A percentile compares a stretch with the other conserved stretches of the same genome.
Conservation (phyloP, 2,797 vertebrate species). For the Sebastes hubbsi region DNA sequence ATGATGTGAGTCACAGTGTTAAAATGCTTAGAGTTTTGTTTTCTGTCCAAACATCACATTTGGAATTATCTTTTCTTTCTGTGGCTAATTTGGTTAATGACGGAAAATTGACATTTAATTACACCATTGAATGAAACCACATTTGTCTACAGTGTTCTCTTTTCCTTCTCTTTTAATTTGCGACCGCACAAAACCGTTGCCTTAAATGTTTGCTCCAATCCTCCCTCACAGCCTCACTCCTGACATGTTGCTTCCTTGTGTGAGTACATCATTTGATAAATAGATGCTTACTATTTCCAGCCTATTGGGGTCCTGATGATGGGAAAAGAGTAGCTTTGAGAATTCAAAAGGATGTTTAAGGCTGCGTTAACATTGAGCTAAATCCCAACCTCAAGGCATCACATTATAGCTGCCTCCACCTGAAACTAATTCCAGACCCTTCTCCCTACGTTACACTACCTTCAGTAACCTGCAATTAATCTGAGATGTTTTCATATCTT, state of each 20-base stretch:
- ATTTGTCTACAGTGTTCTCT: background rate
- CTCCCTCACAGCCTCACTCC: background rate
- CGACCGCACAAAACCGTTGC: background rate
- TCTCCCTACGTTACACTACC: background rate
- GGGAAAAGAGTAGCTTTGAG: background rate
- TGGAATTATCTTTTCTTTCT: background rate
- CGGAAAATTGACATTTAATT: background rate
- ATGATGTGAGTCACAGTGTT: background rate
- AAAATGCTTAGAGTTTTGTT: background rate
- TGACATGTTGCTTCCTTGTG: background rate
- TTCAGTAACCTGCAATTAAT: conserved; percentile 4
- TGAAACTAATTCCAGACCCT: conserved; percentile 8
- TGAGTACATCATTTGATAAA: conserved; percentile 23
- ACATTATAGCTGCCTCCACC: background rate
- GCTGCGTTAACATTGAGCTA: background rate
- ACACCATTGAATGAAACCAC: background rate
- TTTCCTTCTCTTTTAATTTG: background rate
- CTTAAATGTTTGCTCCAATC: background rate
- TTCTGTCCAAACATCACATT: background rate
- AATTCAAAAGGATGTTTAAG: background rate
- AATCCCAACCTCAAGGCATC: conserved; percentile 15
- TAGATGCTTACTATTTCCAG: conserved; percentile 10
- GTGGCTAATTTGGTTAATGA: background rate
- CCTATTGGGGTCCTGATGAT: background rate
- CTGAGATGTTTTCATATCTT: conserved; percentile 22